phyloP scores from a whole-genome alignment of 2,797 vertebrate genomes.

The Bovichtus diacanthus region DNA sequence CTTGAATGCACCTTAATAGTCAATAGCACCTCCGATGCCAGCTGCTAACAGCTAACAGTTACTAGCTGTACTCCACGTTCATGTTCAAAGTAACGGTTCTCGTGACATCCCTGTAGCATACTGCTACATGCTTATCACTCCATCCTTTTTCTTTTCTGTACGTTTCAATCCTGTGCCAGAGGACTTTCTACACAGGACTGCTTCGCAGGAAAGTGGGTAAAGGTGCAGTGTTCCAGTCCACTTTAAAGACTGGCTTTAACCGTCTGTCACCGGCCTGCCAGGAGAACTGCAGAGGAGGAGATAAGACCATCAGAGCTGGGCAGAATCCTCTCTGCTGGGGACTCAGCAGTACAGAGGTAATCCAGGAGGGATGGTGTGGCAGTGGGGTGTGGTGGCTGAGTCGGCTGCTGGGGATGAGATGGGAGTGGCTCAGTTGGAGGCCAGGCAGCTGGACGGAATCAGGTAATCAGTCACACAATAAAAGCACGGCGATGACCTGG shows the following conservation, averaged over 20 bases:
- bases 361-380: slow-evolving; percentile 30
- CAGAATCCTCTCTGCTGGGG: slow-evolving; percentile 14
- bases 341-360: slow-evolving; percentile 23
- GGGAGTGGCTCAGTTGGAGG: too few species aligned
- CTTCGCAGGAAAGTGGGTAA: neutral
- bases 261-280: neutral
- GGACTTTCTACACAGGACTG: neutral
- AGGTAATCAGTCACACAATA: too few species aligned
- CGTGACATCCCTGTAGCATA: too few species aligned
- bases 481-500: too few species aligned
- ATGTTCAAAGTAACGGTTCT: too few species aligned
- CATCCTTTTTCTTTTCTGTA: neutral
- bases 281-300: slow-evolving; percentile 15
- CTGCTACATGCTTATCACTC: neutral
- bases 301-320: slow-evolving; percentile 28
- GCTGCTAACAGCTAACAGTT: too few species aligned
- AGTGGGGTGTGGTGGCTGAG: too few species aligned
- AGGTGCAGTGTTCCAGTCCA: neutral
- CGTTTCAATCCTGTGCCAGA: slow-evolving; percentile 1
- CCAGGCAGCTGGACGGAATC: too few species aligned
- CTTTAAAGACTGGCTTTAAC: slow-evolving; percentile 16
- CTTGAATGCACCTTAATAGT: too few species aligned
- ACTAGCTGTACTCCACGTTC: too few species aligned
- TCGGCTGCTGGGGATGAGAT: too few species aligned
- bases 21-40: too few species aligned